Conservation (phyloP, 2,888 invertebrate genomes). For the Hermaeophaga mercurialis region DNA sequence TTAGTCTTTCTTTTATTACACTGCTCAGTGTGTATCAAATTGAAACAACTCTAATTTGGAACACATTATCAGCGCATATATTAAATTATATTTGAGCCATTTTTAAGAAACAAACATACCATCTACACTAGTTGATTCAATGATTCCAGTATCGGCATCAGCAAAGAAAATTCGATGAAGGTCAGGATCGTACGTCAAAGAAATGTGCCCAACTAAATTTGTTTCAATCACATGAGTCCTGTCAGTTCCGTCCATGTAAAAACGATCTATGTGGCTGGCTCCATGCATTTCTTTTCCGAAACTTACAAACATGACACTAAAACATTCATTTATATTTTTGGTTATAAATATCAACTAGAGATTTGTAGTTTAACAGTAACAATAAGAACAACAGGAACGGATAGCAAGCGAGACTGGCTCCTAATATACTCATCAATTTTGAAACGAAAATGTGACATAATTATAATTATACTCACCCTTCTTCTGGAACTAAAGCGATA, state of each 20-base stretch:
- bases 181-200: constrained; percentile 63
- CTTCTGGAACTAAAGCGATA: constrained; percentile 70
- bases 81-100: too few relatives aligned
- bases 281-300: constrained; percentile 49
- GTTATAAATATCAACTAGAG: too few relatives aligned
- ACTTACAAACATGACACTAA: constrained; percentile 71
- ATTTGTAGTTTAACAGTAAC: too few relatives aligned
- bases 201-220: constrained; percentile 61
- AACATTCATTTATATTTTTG: constrained; percentile 15
- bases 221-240: constrained; percentile 56
- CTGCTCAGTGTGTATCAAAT: too few relatives aligned
- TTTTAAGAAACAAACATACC: not conserved
- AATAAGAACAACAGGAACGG: too few relatives aligned
- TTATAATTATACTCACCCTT: constrained; percentile 62
- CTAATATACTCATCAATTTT: too few relatives aligned
- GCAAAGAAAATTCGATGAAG: constrained; percentile 68
- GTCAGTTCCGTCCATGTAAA: constrained; percentile 70
- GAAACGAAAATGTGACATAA: too few relatives aligned
- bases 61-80: too few relatives aligned
- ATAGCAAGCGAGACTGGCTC: too few relatives aligned
- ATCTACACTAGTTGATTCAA: constrained; percentile 66
- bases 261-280: constrained; percentile 66
- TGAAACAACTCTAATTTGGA: too few relatives aligned
- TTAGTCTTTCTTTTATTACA: too few relatives aligned
- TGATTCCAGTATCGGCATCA: constrained; percentile 68